Percentiles rank a stretch among this genome's conserved stretches.
phyloP scores from a whole-genome alignment of 2,113 vertebrate species.

The Typhlomys cinereus region DNA sequence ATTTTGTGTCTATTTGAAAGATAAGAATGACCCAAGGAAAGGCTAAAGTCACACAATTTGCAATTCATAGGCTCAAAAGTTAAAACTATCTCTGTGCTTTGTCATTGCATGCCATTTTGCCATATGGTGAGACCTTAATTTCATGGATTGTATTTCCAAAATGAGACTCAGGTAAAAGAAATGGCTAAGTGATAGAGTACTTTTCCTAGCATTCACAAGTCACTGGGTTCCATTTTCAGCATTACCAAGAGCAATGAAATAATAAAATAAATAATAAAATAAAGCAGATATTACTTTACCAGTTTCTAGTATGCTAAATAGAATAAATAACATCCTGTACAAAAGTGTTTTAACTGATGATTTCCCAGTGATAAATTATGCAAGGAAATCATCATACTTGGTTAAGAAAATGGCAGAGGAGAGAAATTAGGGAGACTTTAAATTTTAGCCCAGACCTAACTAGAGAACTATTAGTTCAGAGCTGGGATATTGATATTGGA shows the following conservation, averaged over 20 bases:
- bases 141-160: slow-evolving; percentile 8
- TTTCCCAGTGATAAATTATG: slow-evolving; percentile 30
- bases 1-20: neutral
- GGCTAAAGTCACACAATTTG: neutral
- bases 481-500: slow-evolving; percentile 66
- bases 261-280: neutral
- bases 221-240: neutral
- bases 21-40: neutral
- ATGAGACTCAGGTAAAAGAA: neutral
- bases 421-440: slow-evolving; percentile 55
- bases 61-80: neutral
- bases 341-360: slow-evolving; percentile 35
- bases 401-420: slow-evolving; percentile 13
- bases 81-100: neutral
- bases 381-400: slow-evolving; percentile 22
- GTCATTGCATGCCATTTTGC: neutral
- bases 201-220: neutral
- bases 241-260: neutral
- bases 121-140: neutral
- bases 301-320: slow-evolving; percentile 2
- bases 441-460: slow-evolving; percentile 66
- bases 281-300: neutral
- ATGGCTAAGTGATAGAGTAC: neutral
- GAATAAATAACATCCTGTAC: slow-evolving; percentile 8
- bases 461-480: slow-evolving; percentile 71